Evolutionary conservation across 2,113 vertebrate genomes (phyloP).

Genomic region (Talpa occidentalis): DNA sequence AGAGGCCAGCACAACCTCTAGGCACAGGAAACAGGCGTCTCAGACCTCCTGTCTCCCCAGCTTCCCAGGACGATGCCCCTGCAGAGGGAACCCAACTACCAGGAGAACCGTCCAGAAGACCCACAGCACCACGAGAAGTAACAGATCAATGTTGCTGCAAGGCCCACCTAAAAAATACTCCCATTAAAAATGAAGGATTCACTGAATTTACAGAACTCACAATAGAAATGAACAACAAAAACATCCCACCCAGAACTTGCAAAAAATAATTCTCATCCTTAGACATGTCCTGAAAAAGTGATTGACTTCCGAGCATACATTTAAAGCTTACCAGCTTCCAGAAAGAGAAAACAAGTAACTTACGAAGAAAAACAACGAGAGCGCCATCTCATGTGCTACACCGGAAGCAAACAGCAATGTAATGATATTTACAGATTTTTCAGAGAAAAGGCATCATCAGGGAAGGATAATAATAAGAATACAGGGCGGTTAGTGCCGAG

Average conservation of each 20-base stretch:
- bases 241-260: not conserved
- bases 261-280: not conserved
- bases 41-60: not conserved
- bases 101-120: not conserved
- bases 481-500: too few species aligned
- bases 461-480: not conserved
- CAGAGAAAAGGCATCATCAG: not conserved
- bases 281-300: not conserved
- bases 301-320: not conserved
- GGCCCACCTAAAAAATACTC: not conserved
- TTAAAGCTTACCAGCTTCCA: not conserved
- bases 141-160: not conserved
- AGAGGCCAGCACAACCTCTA: too few species aligned
- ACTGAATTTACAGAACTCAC: not conserved
- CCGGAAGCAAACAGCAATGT: not conserved
- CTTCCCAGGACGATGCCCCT: not conserved
- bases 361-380: not conserved
- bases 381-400: not conserved
- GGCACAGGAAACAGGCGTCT: too few species aligned
- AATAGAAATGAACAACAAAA: too few species aligned
- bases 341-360: not conserved
- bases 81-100: not conserved
- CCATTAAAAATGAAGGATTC: not conserved
- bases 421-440: not conserved
- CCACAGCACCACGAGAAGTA: not conserved